Conservation (phyloP, 2,888 invertebrate genomes). For the Phengaris alcon region DNA sequence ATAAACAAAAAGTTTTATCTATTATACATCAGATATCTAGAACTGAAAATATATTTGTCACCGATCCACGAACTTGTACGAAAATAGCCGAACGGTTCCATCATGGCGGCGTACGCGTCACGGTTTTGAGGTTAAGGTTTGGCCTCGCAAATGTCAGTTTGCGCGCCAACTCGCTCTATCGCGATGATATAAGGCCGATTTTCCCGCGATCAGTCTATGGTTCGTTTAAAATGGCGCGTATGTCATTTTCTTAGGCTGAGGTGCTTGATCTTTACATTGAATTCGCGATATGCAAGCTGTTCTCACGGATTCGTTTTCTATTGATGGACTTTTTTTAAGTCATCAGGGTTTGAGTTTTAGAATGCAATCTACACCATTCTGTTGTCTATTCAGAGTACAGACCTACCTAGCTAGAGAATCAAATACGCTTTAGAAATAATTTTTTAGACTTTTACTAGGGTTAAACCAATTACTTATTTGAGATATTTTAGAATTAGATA, state of each 20-base stretch:
- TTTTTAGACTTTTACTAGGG: too few species aligned
- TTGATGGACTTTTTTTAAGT: constrained; percentile 41
- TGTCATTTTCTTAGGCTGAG: constrained; percentile 65
- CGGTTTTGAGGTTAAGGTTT: constrained; percentile 79
- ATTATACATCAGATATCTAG: constrained; percentile 30
- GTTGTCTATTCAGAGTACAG: not conserved
- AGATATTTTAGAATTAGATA: too few species aligned
- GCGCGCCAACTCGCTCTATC: constrained; percentile 41
- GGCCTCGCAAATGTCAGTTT: constrained; percentile 55
- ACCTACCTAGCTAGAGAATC: too few species aligned
- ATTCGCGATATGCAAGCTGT: constrained; percentile 54
- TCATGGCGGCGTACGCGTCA: constrained; percentile 68
- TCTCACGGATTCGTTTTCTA: constrained; percentile 54
- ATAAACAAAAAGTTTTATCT: constrained; percentile 5
- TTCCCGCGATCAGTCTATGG: constrained; percentile 41
- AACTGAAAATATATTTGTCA: constrained; percentile 47
- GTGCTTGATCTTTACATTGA: constrained; percentile 78
- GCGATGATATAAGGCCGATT: constrained; percentile 46
- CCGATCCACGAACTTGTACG: constrained; percentile 52
- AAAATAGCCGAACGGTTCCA: constrained; percentile 57
- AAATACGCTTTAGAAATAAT: too few species aligned
- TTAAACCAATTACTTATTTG: too few species aligned
- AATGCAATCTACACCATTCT: not conserved
- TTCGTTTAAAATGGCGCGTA: constrained; percentile 54
- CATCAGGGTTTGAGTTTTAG: constrained; percentile 15